Evolutionary conservation across 2,888 invertebrate genomes (phyloP), one percentile per base, ranked within the genome.

Genomic region (Amiota communis): DNA sequence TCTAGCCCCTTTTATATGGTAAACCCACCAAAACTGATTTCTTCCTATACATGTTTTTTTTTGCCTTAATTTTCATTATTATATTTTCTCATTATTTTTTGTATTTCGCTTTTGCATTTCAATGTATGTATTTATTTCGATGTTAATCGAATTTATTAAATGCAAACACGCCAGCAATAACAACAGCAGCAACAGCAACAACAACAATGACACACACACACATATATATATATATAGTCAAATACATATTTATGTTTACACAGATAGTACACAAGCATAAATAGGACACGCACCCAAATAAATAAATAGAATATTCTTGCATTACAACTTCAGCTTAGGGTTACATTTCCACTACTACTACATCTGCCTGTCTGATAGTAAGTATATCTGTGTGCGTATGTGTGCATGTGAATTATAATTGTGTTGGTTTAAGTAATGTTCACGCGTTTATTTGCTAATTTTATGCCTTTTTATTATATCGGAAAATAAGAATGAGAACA

Each of bases 81-180:
- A 83, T 53, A 83, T 84, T 86, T 83, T 86, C 85, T 36, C 36
- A 36, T 36, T 36, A 36, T 36, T 36, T 36, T 36, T 36, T 36
- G 8, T 36, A 36, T 36, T 36, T 36, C 36, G 8, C 36, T 36
- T 36, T 36, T 85, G 85, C 83, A 83, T 86, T 85, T 81, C 85
- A 85, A 86, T 86, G 86, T 86, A 86, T 85, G 86, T 86, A 84
- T 86, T 84, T 86, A 84, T 84, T 86, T 84, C 84, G 86, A 80
- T 86, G 86, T 85, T 84, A 84, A 86, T 86, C 85, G 86, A 86
- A 83, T 86, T 87, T 85, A 87, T 87, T 87, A 86, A 87, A 87
- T 84, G 85, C 87, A 87, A 86, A 84, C 86, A 87, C 81, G 87
- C 84, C 79, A 87, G 84, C 86, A 76, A 80, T 74, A 77, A 74